Percentiles rank a stretch among this genome's conserved stretches.
Conservation (phyloP, 2,113 vertebrate species). For the Xyrauchen texanus region DNA sequence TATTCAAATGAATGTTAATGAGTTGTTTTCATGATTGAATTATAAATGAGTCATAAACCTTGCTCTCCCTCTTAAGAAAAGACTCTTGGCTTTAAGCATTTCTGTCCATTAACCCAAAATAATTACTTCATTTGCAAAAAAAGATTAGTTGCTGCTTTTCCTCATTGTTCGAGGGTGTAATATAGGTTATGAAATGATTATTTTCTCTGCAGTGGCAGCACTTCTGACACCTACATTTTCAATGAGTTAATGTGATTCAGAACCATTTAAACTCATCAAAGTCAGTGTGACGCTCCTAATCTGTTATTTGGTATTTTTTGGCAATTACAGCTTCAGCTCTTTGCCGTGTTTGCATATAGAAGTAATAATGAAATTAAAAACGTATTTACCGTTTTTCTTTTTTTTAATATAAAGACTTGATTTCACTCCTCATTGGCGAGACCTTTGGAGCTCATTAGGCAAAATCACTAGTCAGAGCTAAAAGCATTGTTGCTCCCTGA, state of each 20-base stretch:
- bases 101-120: conserved; percentile 42
- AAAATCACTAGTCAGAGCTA: conserved; percentile 12
- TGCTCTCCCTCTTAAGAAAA: not conserved
- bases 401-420: conserved; percentile 6
- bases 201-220: not conserved
- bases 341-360: not conserved
- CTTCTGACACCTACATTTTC: conserved; percentile 13
- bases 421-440: conserved; percentile 32
- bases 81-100: conserved; percentile 30
- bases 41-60: conserved; percentile 26
- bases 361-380: conserved; percentile 31
- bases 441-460: conserved; percentile 17
- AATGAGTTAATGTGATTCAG: not conserved
- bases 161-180: not conserved
- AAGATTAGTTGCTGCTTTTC: conserved; percentile 22
- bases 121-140: conserved; percentile 41
- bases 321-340: conserved; percentile 14
- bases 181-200: conserved; percentile 11
- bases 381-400: conserved; percentile 18
- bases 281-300: conserved; percentile 5
- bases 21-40: conserved; percentile 34
- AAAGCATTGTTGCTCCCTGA: conserved; percentile 13
- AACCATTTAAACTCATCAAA: conserved; percentile 20
- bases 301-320: conserved; percentile 1
- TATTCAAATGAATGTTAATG: conserved; percentile 34